phyloP scores from a whole-genome alignment of 2,797 vertebrate genomes.

The Monodelphis domestica region DNA sequence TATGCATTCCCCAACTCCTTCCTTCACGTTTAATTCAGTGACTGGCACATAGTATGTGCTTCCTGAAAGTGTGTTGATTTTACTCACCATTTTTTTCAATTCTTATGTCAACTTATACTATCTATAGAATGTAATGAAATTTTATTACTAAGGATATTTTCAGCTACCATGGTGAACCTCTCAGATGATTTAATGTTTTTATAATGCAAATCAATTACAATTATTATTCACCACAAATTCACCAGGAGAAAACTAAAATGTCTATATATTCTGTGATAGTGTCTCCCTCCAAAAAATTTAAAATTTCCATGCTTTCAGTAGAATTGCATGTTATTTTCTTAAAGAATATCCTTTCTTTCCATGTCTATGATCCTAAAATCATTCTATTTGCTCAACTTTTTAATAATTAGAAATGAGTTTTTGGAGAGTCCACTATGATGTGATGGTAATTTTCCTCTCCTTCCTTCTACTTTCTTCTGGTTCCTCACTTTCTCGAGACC shows the following conservation, averaged over 20 bases:
- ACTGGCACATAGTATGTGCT: too few species aligned
- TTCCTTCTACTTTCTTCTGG: too few species aligned
- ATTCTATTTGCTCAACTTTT: constrained; percentile 93
- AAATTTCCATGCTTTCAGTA: constrained; percentile 77
- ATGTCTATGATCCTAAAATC: constrained; percentile 95
- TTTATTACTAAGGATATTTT: constrained; percentile 42
- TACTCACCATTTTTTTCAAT: too few species aligned
- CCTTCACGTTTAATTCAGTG: too few species aligned
- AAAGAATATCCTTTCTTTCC: constrained; percentile 88
- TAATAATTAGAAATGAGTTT: constrained; percentile 84
- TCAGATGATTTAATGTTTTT: too few species aligned
- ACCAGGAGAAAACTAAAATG: constrained; percentile 57
- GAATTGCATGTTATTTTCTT: constrained; percentile 85
- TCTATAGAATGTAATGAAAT: constrained; percentile 16
- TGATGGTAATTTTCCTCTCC: too few species aligned
- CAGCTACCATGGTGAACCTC: background rate
- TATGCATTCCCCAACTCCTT: too few species aligned
- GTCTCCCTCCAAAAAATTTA: constrained; percentile 35
- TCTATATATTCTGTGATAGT: constrained; percentile 67
- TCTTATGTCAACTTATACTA: constrained; percentile 30
- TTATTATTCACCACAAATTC: constrained; percentile 25
- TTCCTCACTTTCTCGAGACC: too few species aligned
- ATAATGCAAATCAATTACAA: constrained; percentile 47
- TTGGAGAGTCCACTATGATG: too few species aligned
- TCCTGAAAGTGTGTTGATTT: too few species aligned